Evolutionary conservation across 1,140 invertebrate species (phyloP), one percentile per base, ranked within the genome.

Genomic region (Dendroctonus valens): DNA sequence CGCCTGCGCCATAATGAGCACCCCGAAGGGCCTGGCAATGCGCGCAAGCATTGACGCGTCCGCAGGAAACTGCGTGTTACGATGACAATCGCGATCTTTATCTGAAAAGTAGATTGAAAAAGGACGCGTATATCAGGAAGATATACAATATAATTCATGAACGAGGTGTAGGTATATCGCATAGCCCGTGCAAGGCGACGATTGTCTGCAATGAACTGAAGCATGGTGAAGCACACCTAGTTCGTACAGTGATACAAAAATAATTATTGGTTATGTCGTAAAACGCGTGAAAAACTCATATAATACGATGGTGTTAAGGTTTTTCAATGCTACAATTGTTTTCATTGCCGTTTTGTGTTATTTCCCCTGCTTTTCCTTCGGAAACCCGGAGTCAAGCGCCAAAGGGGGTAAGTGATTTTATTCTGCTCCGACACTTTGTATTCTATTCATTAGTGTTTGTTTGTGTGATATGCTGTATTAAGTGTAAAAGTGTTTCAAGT

Each of bases 261-360:
- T 64, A 70, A 70, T 62, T 70, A 72, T 70, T 67, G 70, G 72
- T 73, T 72, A 72, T 73, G 70, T 69, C 72, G 69, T 73, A 73
- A 72, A 73, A 69, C 69, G 72, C 72, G 72, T 73, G 70, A 38
- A 57, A 66, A 64, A 62, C 48, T 42, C 59, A 51, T 41, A 53
- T 49, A 60, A 54, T 50, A 68, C 37, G 61, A 73, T 73, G 72
- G 59, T 72, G 61, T 66, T 71, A 14, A 67, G 63, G 65, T 70
- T 69, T 65, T 51, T 57, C 41, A 65, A 59, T 49, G 58, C 64
- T 69, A 60, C 59, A 50, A 41, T 69, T 66, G 46, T 68, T 67
- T 65, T 60, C 58, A 68, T 59, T 68, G 53, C 68, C 54, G 51
- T 70, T 70, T 70, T 73, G 64, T 72, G 72, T 72, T 65, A 68